Percentiles rank a stretch among this genome's conserved stretches.
Conservation (phyloP, 2,797 vertebrate genomes). For the Aphelocoma californica region DNA sequence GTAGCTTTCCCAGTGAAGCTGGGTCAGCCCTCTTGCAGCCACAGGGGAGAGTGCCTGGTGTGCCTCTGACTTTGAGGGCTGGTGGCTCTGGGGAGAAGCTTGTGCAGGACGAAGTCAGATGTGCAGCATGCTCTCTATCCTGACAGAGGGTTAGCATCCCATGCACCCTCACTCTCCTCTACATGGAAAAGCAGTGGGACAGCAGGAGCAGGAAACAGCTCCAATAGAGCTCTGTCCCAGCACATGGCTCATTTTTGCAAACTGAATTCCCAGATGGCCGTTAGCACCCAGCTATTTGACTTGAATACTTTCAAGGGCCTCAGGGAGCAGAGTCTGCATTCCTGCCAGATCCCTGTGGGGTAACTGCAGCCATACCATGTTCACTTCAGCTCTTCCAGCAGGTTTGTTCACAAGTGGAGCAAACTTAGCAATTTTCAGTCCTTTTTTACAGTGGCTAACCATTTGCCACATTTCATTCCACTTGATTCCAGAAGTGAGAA, state of each 20-base stretch:
- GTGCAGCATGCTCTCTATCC: background rate
- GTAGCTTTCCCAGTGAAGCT: background rate
- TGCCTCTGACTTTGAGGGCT: background rate
- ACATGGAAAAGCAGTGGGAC: background rate
- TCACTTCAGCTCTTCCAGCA: background rate
- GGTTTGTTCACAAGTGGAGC: background rate
- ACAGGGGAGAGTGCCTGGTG: background rate
- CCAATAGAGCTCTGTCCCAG: background rate
- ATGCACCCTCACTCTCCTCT: background rate
- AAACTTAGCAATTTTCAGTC: background rate
- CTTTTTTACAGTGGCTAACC: background rate
- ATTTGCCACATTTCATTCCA: background rate
- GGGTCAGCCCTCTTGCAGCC: background rate
- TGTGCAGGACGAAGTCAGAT: background rate
- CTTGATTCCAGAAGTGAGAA: background rate
- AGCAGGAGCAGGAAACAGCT: background rate
- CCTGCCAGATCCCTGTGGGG: background rate
- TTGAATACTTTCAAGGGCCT: background rate
- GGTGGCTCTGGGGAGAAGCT: background rate
- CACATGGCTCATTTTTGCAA: background rate
- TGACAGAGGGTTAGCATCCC: background rate
- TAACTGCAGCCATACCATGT: background rate
- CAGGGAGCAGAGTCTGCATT: background rate
- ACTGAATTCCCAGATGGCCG: slow-evolving; percentile 20
- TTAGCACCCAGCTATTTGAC: slow-evolving; percentile 18